Base-by-base conservation (phyloP, 1,140 invertebrate genomes). In the Zaprionus africanus region DNA sequence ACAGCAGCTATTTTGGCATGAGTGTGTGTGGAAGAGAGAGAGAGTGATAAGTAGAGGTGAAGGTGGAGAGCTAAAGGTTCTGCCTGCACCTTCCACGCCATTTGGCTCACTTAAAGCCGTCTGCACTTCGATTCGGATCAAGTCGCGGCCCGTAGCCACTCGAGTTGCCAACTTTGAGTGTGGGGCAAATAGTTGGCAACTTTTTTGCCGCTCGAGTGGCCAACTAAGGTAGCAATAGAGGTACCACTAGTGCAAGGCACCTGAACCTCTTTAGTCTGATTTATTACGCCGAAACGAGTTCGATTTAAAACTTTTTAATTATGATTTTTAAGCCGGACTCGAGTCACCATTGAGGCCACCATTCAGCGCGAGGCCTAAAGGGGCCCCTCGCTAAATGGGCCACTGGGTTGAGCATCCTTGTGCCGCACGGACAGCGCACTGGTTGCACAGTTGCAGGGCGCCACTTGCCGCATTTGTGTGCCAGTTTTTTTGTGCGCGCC, bases 271-370 rank as follows among this genome's bases (percentile, higher is more conserved):
- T 46, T 31, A 49, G 49, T 41, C 34, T 53, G 46, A 19, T 53
- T 70, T 64, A 54, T 54, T 64, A 71, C 60, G 61, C 66, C 31
- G 28, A 31, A 41, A 31, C 60, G 38, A 36, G 60, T 77, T 77
- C 68, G 68, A 77, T 77, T 66, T 56, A 13, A 62, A 72, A 66
- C 36, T 76, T 77, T 76, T 73, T 77, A 73, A 77, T 77, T 77
- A 62, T 66, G 64, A 77, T 66, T 66, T 76, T 60, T 53, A 31
- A 61, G 60, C 19, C 58, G 51, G 59, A 51, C 59, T 54, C 0
- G 17, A 57, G 36, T 34, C 26, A 13, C 9, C 31, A 34, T 34
- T 34, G 31, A 34, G 1, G 28, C 1, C 19, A 19, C 4, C 46
- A 38, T 15, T 2, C 38, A 9, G 11, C 6, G 6, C 28, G 19